Percentiles rank a stretch among this genome's conserved stretches.
These are phyloP conservation scores for Pararge aegeria DNA, from an alignment of 1,140 invertebrate species.

Conservation along the genomic window DNA sequence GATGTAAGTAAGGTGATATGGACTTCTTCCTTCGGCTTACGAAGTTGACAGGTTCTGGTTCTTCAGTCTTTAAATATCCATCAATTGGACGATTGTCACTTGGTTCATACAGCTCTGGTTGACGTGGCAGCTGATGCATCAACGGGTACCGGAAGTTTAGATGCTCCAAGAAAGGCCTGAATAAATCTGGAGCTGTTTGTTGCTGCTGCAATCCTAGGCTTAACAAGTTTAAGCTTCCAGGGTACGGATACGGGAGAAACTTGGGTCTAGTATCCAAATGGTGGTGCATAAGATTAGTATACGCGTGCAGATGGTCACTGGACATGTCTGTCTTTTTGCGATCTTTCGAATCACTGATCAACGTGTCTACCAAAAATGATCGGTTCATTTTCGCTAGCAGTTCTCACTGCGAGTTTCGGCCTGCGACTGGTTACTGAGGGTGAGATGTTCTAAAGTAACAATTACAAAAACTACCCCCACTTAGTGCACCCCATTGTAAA, in stretches of 20 bases:
- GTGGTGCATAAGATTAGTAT: slow-evolving; percentile 54
- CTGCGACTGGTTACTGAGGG: slow-evolving; percentile 54
- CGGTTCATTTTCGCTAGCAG: slow-evolving; percentile 82
- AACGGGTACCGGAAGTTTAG: slow-evolving; percentile 65
- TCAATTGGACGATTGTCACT: slow-evolving; percentile 45
- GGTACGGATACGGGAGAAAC: slow-evolving; percentile 81
- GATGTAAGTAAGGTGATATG: slow-evolving; percentile 66
- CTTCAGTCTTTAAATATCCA: slow-evolving; percentile 51
- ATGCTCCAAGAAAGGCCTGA: slow-evolving; percentile 70
- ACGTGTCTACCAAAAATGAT: slow-evolving; percentile 87
- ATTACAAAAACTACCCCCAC: slow-evolving; percentile 78
- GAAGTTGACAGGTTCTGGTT: slow-evolving; percentile 56
- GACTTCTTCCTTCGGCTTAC: slow-evolving; percentile 65
- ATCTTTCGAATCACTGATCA: slow-evolving; percentile 83
- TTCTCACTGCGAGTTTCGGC: slow-evolving; percentile 41
- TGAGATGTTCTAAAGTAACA: slow-evolving; percentile 64
- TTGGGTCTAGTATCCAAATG: slow-evolving; percentile 68
- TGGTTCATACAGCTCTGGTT: slow-evolving; percentile 52
- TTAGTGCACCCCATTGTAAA: slow-evolving; percentile 73
- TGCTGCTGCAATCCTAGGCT: slow-evolving; percentile 82
- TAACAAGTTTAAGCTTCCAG: slow-evolving; percentile 82
- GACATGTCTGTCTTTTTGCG: slow-evolving; percentile 66
- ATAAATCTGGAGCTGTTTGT: slow-evolving; percentile 75
- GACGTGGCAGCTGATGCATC: slow-evolving; percentile 58
- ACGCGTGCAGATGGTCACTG: slow-evolving; percentile 55